Evolutionary conservation across 2,113 vertebrate species (phyloP), one percentile per base, ranked within the genome.

Genomic region (Perca schrenkii): DNA sequence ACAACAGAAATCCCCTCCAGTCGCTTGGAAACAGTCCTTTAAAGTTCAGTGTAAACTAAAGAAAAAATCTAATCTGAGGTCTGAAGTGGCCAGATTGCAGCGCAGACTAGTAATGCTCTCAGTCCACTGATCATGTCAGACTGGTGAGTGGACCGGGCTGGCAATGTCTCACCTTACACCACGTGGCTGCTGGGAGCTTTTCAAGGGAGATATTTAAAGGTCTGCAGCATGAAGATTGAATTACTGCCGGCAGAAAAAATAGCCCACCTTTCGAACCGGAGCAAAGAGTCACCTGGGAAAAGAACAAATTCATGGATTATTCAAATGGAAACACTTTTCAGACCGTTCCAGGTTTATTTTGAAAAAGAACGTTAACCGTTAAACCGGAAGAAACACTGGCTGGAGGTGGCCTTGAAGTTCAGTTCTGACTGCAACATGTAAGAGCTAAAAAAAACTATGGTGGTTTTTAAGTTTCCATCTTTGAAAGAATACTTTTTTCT

Each of bases 201-300:
- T 91, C 84, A 85, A 79, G 56, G 50, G 73, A 86, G 94, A 89
- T 96, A 96, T 96, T 96, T 96, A 95, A 96, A 95, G 95, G 86
- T 93, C 91, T 93, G 84, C 81, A 80, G 86, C 62, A 15, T 71
- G 54, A 74, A 88, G 87, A 61, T 95, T 91, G 81, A 89, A 88
- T 96, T 95, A 94, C 94, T n/a, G 47, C 46, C 84, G 82, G 85
- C 61, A 28, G 31, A 74, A 86, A 89, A 82, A 86, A 81, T 47
- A 43, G 40, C 10, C 40, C 40, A 60, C 47, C 47, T 79, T 43
- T 81, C 62, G 70, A 74, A 82, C 63, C 74, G 62, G 74, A 79
- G 86, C 52, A 66, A 69, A 47, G 79, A 8, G 74, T 89, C 88
- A 90, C 88, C 93, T 95, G 89, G 67, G 74, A 78, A 82, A 47